These are phyloP conservation scores for Brachyrhaphis roseni DNA, from an alignment of 2,797 vertebrate species.

Conservation along the genomic window DNA sequence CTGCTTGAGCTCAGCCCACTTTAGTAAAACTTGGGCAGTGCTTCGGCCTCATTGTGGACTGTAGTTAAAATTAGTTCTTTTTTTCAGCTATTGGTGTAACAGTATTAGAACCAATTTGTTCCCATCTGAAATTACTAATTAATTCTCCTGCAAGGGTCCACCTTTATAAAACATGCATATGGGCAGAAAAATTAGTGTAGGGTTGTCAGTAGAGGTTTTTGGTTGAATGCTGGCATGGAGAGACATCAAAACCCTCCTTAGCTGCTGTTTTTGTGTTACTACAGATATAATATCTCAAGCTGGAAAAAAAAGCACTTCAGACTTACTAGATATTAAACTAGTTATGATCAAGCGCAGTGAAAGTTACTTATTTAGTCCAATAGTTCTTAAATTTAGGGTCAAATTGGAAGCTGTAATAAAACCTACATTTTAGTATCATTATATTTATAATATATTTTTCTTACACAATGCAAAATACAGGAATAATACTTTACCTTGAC, in stretches of 20 bases:
- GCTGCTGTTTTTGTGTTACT: background rate
- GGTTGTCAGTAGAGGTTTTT: background rate
- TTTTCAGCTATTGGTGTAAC: constrained; percentile 37
- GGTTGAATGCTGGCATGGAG: background rate
- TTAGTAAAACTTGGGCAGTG: constrained; percentile 47
- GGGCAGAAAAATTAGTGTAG: background rate
- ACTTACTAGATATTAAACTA: background rate
- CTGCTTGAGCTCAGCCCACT: constrained; percentile 56
- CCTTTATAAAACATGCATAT: background rate
- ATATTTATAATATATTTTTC: no score
- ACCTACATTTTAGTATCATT: background rate
- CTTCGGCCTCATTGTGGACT: constrained; percentile 18
- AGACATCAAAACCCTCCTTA: background rate
- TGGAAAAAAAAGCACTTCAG: background rate
- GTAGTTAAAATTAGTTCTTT: constrained; percentile 33
- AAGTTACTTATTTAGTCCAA: background rate
- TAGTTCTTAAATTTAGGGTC: background rate
- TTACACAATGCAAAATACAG: background rate
- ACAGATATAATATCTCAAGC: background rate
- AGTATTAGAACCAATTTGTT: constrained; percentile 32
- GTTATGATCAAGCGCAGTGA: background rate
- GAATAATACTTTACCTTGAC: background rate
- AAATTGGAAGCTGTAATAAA: background rate
- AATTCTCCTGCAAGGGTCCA: constrained; percentile 16
- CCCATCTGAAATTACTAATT: constrained; percentile 14